Evolutionary conservation across 1,140 invertebrate species (phyloP).

Genomic region (Caenorhabditis tropicalis): DNA sequence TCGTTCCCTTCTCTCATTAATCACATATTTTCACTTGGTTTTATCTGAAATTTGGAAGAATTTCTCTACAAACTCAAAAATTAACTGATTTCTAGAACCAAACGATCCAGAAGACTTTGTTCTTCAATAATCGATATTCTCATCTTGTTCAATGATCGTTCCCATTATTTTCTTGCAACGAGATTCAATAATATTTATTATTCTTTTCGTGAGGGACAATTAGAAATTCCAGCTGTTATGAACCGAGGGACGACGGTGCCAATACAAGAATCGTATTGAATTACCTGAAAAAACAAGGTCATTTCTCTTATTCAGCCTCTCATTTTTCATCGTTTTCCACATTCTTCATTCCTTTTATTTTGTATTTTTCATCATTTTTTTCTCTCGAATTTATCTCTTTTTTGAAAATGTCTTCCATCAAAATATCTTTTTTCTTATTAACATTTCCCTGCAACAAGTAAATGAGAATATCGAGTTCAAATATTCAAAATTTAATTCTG

Average conservation of each 20-base stretch:
- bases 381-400: background rate
- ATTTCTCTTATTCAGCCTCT: background rate
- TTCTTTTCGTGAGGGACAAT: background rate
- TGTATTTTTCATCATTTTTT: background rate
- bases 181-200: background rate
- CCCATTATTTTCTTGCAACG: background rate
- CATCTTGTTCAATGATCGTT: too few relatives aligned
- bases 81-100: too few relatives aligned
- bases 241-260: background rate
- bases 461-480: too few relatives aligned
- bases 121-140: too few relatives aligned
- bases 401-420: background rate
- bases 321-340: background rate
- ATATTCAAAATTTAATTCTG: too few relatives aligned
- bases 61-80: too few relatives aligned
- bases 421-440: background rate
- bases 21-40: too few relatives aligned
- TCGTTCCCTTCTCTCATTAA: background rate
- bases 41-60: too few relatives aligned
- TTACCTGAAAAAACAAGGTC: slow-evolving; percentile 38
- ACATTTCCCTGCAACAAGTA: background rate
- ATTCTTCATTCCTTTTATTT: background rate
- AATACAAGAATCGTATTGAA: background rate
- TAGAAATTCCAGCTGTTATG: slow-evolving; percentile 41
- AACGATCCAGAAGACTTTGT: too few relatives aligned